A percentile compares a stretch with the other conserved stretches of the same genome.
These are phyloP conservation scores for Microtus ochrogaster DNA, from an alignment of 2,113 vertebrate genomes.

Conservation along the genomic window DNA sequence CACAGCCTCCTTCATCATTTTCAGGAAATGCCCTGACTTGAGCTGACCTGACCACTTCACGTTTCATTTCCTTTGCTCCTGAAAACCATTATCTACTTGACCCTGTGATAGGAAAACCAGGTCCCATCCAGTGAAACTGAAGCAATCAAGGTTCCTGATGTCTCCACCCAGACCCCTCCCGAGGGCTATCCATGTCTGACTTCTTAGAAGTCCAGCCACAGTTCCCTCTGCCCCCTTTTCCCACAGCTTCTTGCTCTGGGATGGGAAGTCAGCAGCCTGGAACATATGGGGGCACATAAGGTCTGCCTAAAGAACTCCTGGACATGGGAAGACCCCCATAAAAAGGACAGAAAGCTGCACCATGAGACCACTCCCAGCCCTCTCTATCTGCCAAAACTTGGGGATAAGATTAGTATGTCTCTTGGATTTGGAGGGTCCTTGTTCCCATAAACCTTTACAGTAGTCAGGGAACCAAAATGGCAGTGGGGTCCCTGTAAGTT, in stretches of 20 bases:
- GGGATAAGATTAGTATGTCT: not conserved
- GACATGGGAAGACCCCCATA: not conserved
- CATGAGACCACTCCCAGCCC: not conserved
- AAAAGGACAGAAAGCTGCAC: not conserved
- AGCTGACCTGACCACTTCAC: not conserved
- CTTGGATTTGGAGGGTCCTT: not conserved
- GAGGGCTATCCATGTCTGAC: not conserved
- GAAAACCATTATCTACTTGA: not conserved
- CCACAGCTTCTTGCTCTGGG: not conserved
- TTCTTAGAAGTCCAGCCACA: not conserved
- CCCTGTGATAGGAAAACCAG: not conserved
- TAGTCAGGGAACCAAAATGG: not conserved
- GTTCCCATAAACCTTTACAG: not conserved
- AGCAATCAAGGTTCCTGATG: not conserved
- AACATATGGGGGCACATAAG: not conserved
- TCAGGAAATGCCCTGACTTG: not conserved
- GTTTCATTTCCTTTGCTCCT: not conserved
- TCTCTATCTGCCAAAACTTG: too few relatives aligned
- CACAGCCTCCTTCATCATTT: not conserved
- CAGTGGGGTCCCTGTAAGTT: not conserved
- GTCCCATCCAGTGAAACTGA: not conserved
- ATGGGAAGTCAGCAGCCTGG: not conserved
- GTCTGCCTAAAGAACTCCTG: not conserved
- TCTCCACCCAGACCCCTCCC: not conserved
- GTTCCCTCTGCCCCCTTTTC: not conserved